Conservation (phyloP, 2,113 vertebrate species). For the Dolichallabes microphthalmus region DNA sequence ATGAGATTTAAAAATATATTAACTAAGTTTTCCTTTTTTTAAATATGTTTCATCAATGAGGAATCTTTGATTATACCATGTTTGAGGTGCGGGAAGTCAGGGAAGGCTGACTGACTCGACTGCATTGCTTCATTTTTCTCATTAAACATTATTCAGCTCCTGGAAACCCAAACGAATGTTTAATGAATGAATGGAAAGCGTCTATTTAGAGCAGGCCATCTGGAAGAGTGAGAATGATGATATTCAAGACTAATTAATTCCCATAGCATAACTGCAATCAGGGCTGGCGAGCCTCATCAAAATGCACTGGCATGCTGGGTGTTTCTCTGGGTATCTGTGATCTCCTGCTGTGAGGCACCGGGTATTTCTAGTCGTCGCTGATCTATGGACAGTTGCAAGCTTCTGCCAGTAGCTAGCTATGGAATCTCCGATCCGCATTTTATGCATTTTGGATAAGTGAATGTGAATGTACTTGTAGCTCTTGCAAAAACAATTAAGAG, state of each 20-base stretch:
- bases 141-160: slow-evolving; percentile 58
- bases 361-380: slow-evolving; percentile 1
- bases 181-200: slow-evolving; percentile 47
- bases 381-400: slow-evolving; percentile 21
- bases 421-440: slow-evolving; percentile 29
- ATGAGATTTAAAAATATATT: slow-evolving; percentile 54
- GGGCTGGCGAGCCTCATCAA: slow-evolving; percentile 26
- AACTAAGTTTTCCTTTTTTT: slow-evolving; percentile 37
- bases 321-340: slow-evolving; percentile 31
- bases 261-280: slow-evolving; percentile 42
- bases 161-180: slow-evolving; percentile 50
- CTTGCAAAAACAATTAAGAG: background rate
- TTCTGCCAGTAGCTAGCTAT: background rate
- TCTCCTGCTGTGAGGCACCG: slow-evolving; percentile 33
- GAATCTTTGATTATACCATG: slow-evolving; percentile 51
- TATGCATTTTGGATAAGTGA: background rate
- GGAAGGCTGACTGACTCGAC: slow-evolving; percentile 9
- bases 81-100: slow-evolving; percentile 21
- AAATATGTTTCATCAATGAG: slow-evolving; percentile 52
- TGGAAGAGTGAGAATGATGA: slow-evolving; percentile 46
- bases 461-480: background rate
- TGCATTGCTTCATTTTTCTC: slow-evolving; percentile 39
- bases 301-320: slow-evolving; percentile 30
- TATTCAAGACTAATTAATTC: slow-evolving; percentile 53
- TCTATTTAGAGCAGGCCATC: slow-evolving; percentile 50